Base-by-base conservation (phyloP, 1,140 invertebrate species). In the Drosophila biarmipes region DNA sequence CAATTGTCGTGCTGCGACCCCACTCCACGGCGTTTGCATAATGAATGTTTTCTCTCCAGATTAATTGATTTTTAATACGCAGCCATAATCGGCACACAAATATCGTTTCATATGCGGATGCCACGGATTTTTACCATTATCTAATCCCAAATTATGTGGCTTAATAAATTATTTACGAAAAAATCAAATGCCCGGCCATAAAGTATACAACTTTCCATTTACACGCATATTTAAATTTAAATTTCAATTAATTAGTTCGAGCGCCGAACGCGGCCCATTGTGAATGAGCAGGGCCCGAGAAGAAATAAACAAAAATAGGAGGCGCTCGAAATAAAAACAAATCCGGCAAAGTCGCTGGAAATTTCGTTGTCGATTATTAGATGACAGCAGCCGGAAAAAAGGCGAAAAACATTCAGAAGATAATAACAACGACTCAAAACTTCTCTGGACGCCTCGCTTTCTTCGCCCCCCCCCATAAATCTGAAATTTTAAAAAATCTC, bases 41-140 rank as follows among this genome's bases (percentile, higher is more conserved):
- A 69, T 56, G 64, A 67, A 75, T 74, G 59, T 66, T 52, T 75
- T 75, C 53, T 49, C 49, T 42, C 5, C 37, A 68, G 61, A 76
- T 75, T 76, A 75, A 76, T 76, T 75, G 72, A 76, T 59, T 76
- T 76, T 76, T 76, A 75, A 76, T 76, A 49, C 73, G 62, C 61
- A 59, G 54, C 38, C 46, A 58, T 46, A 35, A 68, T 45, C 64
- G 46, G 48, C 38, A 11, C 45, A 38, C 43, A 27, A 40, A 40
- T 54, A 24, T 17, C 11, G 34, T 14, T 31, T n/a, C 27, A 5
- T 56, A 46, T 68, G 53, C 52, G 48, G 54, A 34, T 49, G 19
- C 24, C 35, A 34, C 27, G 29, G 11, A 45, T 53, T 54, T 31
- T 27, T 43, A 27, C 7, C 38, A 62, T 75, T 76, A 76, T 76